Evolutionary conservation across 2,888 invertebrate species (phyloP).

Genomic region (Chromoteleia sp.): DNA sequence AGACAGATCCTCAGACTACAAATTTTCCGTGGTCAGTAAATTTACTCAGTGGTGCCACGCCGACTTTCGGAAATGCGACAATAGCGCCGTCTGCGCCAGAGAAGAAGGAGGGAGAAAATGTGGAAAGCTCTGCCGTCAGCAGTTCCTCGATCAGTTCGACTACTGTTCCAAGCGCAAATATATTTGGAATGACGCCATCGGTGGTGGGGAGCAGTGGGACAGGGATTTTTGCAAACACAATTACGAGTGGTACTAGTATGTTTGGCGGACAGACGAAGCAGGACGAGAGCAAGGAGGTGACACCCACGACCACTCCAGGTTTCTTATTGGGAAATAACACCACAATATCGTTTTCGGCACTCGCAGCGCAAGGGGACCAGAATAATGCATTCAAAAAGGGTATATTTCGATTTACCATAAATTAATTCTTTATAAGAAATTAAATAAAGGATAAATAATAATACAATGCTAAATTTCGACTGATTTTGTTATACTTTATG

Average conservation of each 20-base stretch:
- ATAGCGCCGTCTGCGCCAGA: not conserved
- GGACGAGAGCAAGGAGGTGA: slow-evolving; percentile 57
- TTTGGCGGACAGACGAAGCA: slow-evolving; percentile 65
- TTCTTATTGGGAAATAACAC: slow-evolving; percentile 76
- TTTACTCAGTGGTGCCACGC: slow-evolving; percentile 41
- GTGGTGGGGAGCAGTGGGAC: slow-evolving; percentile 18
- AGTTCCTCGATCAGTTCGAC: not conserved
- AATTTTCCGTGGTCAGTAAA: not conserved
- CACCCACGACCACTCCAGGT: slow-evolving; percentile 41
- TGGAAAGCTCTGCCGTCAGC: not conserved
- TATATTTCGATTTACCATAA: slow-evolving; percentile 21
- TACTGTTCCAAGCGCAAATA: slow-evolving; percentile 5
- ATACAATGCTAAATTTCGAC: too few species aligned
- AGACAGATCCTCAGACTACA: too few species aligned
- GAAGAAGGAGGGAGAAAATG: slow-evolving; percentile 15
- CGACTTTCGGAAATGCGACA: slow-evolving; percentile 21
- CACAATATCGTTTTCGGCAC: slow-evolving; percentile 75
- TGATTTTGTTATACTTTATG: too few species aligned
- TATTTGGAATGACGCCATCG: slow-evolving; percentile 4
- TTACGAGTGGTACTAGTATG: slow-evolving; percentile 16
- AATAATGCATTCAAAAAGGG: slow-evolving; percentile 77
- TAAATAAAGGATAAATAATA: too few species aligned
- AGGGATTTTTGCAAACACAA: slow-evolving; percentile 55
- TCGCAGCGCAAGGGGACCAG: slow-evolving; percentile 76
- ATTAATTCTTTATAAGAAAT: not conserved